phyloP scores from a whole-genome alignment of 2,113 vertebrate genomes.

The Alectura lathami region DNA sequence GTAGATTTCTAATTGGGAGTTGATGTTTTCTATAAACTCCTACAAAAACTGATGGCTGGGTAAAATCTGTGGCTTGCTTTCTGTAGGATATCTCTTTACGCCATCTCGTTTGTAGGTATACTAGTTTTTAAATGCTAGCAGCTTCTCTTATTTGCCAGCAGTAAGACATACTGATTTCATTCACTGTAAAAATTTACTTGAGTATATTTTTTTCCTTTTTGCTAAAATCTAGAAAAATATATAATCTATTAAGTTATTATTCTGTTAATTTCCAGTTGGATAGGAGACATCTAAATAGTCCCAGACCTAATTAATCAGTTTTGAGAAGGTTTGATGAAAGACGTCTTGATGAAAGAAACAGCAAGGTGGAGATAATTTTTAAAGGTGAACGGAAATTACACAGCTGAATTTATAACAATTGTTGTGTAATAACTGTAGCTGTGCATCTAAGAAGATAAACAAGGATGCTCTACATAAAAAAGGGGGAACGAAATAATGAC shows the following conservation, averaged over 20 bases:
- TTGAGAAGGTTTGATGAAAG: not conserved
- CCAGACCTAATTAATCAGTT: not conserved
- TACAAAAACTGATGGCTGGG: not conserved
- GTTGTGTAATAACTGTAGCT: not conserved
- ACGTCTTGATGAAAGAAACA: not conserved
- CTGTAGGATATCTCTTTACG: not conserved
- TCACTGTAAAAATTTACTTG: not conserved
- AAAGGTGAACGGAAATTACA: not conserved
- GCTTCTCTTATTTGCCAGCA: not conserved
- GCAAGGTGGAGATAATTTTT: not conserved
- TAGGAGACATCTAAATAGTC: not conserved
- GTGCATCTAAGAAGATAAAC: constrained; percentile 1
- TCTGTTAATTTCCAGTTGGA: not conserved
- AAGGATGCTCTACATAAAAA: not conserved
- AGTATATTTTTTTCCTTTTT: not conserved
- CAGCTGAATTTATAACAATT: not conserved
- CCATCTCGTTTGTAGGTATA: not conserved
- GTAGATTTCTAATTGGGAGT: not conserved
- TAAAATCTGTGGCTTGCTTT: not conserved
- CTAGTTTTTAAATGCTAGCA: not conserved
- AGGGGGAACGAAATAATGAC: not conserved
- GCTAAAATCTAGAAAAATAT: not conserved
- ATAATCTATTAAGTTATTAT: not conserved
- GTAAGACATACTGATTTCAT: not conserved
- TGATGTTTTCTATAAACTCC: not conserved